Percentiles rank a stretch among this genome's conserved stretches.
phyloP scores from a whole-genome alignment of 2,888 invertebrate genomes.

The Troides oblongomaculatus region DNA sequence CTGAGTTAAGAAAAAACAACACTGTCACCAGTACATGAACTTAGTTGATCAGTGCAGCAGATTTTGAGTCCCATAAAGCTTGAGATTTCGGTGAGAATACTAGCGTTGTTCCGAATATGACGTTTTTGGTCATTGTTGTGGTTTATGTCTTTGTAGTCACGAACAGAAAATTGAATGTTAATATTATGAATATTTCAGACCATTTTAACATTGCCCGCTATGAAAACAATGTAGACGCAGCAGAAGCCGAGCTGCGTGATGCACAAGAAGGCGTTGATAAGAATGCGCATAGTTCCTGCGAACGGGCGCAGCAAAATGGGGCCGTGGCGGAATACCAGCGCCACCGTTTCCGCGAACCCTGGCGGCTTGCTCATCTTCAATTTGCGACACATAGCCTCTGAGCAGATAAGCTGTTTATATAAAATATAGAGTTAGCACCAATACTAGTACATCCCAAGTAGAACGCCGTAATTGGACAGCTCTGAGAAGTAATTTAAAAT shows the following conservation, averaged over 20 bases:
- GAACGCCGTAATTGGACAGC: not conserved
- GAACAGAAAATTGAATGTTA: no score
- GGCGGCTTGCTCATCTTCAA: slow-evolving; percentile 79
- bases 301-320: slow-evolving; percentile 82
- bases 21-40: no score
- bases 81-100: no score
- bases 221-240: slow-evolving; percentile 97
- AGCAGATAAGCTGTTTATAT: slow-evolving; percentile 79
- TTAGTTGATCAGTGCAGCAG: no score
- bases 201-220: slow-evolving; percentile 91
- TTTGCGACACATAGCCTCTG: slow-evolving; percentile 82
- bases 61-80: no score
- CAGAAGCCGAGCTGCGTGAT: slow-evolving; percentile 99
- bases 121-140: no score
- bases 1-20: no score
- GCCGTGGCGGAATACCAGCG: slow-evolving; percentile 88
- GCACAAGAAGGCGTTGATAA: slow-evolving; percentile 93
- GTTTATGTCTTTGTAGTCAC: no score
- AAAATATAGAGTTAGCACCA: not conserved
- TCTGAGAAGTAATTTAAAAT: not conserved
- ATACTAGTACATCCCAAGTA: no score
- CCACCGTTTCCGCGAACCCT: slow-evolving; percentile 91
- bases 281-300: slow-evolving; percentile 82
- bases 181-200: slow-evolving; percentile 55
- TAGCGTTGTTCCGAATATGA: no score